phyloP scores from a whole-genome alignment of 2,113 vertebrate genomes.

The Anolis sagrei region DNA sequence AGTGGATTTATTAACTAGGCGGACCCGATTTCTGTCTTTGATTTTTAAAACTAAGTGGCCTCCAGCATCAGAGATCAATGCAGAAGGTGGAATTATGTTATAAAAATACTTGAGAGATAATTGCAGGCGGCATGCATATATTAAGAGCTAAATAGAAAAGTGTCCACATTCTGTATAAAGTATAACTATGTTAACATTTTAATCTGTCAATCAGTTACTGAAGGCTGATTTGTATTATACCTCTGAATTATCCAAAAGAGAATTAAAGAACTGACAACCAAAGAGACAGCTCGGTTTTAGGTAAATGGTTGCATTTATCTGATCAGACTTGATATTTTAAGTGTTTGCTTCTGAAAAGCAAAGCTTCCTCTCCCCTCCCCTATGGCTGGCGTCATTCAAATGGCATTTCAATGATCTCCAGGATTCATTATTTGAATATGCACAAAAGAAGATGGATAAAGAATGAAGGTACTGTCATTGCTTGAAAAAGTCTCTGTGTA shows the following conservation, averaged over 20 bases:
- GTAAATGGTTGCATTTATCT: constrained; percentile 23
- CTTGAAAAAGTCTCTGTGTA: not conserved
- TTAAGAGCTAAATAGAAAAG: constrained; percentile 1
- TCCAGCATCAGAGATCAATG: constrained; percentile 7
- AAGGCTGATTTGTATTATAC: constrained; percentile 31
- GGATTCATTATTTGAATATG: not conserved
- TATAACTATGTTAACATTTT: constrained; percentile 28
- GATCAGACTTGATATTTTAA: constrained; percentile 35
- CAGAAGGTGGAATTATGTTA: not conserved
- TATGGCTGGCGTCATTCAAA: not conserved
- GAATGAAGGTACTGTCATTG: not conserved
- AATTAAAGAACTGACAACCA: constrained; percentile 25
- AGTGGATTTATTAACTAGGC: constrained; percentile 9
- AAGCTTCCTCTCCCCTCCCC: not conserved
- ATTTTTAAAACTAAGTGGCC: constrained; percentile 3
- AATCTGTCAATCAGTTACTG: constrained; percentile 34
- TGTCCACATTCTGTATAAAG: not conserved
- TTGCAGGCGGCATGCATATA: not conserved
- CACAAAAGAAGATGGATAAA: not conserved
- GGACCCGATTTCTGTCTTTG: not conserved
- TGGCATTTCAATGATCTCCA: constrained; percentile 20
- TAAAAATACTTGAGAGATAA: constrained; percentile 6
- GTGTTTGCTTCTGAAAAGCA: constrained; percentile 11
- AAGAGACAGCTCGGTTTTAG: constrained; percentile 17
- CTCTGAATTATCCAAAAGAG: constrained; percentile 19